Evolutionary conservation across 2,113 vertebrate species (phyloP), one percentile per base, ranked within the genome.

Genomic region (Emydura subglobosa): DNA sequence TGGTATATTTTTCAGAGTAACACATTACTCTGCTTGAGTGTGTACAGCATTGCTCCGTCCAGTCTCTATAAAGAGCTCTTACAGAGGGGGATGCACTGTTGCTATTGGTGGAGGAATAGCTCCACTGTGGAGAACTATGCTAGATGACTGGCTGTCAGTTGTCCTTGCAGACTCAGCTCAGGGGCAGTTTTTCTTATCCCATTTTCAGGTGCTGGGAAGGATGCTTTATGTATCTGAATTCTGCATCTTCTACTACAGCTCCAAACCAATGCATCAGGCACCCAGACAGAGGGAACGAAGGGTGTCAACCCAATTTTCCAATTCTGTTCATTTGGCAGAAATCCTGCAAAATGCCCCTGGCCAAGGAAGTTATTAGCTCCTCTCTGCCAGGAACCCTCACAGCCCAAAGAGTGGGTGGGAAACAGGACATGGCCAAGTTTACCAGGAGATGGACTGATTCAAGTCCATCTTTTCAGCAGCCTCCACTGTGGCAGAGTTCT

Each of bases 141-240:
- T 87, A 65, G 1, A 29, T 53, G 47, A 1, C 2, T 84, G 51
- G 17, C 5, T 47, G 50, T 65, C 51, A 51, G 29, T 16, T 44
- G 39, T 65, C 88, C 47, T 42, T 50, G 27, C 86, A 55, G 61
- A 29, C 50, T 11, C 25, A 3, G 9, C n/a, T n/a, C 34, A n/a
- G 19, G 65, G 39, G 17, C 5, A 42, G 72, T 12, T 76, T 42
- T 44, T 44, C 72, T 44, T 25, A 44, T 12, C 0, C 0, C 51
- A 0, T 1, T 0, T 24, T 44, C 49, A 44, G 27, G 17, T 83
- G 68, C 10, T 19, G 17, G 79, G 34, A 16, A 31, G 27, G 42
- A 76, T 5, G 39, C 22, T 74, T 31, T 24, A 10, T 74, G 0
- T 31, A 54, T 25, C 54, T 88, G 53, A 3, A 50, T 72, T 0